A percentile compares a stretch with the other conserved stretches of the same genome.
phyloP scores from a whole-genome alignment of 2,888 invertebrate species.

The Hyposoter dolosus region DNA sequence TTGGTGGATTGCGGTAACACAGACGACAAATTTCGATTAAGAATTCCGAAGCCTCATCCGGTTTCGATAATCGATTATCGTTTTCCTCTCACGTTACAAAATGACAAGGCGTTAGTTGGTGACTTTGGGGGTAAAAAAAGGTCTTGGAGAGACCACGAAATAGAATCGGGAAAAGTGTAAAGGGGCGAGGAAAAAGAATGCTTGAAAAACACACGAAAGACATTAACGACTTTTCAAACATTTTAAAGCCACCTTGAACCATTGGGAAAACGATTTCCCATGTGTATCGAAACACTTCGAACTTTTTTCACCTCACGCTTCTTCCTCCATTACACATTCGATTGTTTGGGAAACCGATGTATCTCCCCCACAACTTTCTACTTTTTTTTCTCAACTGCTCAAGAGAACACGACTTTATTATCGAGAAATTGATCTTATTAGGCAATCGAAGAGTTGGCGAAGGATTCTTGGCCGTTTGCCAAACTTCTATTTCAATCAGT shows the following conservation, averaged over 20 bases:
- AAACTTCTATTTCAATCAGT: constrained; percentile 61
- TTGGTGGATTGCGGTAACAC: constrained; percentile 5
- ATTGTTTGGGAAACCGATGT: constrained; percentile 55
- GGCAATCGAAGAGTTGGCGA: constrained; percentile 63
- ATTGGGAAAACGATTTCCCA: constrained; percentile 53
- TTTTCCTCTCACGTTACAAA: constrained; percentile 26
- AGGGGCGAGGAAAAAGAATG: constrained; percentile 19
- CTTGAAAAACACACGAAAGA: constrained; percentile 72
- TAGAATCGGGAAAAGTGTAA: constrained; percentile 47
- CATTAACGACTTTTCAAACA: constrained; percentile 77
- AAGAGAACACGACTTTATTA: constrained; percentile 79
- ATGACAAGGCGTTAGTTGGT: neutral
- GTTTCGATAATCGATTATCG: constrained; percentile 51
- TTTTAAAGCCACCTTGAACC: constrained; percentile 73
- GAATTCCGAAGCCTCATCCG: constrained; percentile 10
- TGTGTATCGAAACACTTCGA: constrained; percentile 41
- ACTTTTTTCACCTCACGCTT: constrained; percentile 15
- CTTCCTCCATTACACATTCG: constrained; percentile 57
- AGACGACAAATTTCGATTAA: constrained; percentile 20
- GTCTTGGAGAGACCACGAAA: constrained; percentile 24
- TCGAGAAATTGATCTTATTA: constrained; percentile 84
- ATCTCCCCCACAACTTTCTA: constrained; percentile 36
- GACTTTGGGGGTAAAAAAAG: neutral
- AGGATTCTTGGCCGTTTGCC: constrained; percentile 65
- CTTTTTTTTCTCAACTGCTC: constrained; percentile 26